Evolutionary conservation across 2,113 vertebrate genomes (phyloP).

Genomic region (rabbit (Oryctolagus cuniculus)): DNA sequence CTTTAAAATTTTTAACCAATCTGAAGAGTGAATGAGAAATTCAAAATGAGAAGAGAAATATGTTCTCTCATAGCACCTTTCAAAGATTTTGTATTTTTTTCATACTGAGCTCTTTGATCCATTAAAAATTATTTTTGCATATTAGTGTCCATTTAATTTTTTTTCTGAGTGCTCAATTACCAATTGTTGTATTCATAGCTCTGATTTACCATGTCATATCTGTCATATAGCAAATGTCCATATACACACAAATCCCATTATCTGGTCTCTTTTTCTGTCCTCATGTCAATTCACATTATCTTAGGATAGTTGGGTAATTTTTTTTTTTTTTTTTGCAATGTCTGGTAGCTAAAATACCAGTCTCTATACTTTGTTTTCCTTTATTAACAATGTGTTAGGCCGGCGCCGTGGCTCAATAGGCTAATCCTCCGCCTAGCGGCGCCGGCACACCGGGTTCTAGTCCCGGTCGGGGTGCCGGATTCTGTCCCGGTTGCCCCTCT

Average conservation of each 20-base stretch:
- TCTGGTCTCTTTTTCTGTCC: neutral
- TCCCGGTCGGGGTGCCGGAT: too few species aligned
- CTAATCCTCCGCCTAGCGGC: too few species aligned
- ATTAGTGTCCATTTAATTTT: neutral
- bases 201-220: neutral
- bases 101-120: neutral
- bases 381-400: slow-evolving; percentile 1
- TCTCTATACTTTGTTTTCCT: neutral
- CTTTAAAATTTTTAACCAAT: neutral
- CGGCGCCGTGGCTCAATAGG: too few species aligned
- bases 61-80: neutral
- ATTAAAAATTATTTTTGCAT: slow-evolving; percentile 4
- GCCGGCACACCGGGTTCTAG: too few species aligned
- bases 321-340: too few species aligned
- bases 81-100: neutral
- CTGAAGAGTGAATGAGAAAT: neutral
- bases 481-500: too few species aligned
- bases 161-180: neutral
- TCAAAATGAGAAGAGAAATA: neutral
- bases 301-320: neutral
- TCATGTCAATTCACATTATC: neutral
- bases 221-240: neutral
- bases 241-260: neutral
- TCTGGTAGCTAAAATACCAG: neutral
- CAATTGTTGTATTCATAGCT: neutral